These are phyloP conservation scores for Australoheros facetus DNA, from an alignment of 2,797 vertebrate species.

Conservation along the genomic window DNA sequence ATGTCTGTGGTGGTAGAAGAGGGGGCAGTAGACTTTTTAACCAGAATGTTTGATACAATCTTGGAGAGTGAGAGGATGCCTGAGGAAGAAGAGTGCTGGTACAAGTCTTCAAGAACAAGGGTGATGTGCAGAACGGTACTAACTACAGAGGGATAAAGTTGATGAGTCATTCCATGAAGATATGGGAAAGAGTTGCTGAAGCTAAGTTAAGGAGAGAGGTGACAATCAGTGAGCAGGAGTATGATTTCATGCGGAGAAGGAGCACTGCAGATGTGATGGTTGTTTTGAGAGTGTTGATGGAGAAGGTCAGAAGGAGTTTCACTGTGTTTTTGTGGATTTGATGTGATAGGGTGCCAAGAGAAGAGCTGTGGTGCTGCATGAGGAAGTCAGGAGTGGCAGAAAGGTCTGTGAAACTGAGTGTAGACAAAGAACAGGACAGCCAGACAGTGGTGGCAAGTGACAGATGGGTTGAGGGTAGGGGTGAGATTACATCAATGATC, in stretches of 20 bases:
- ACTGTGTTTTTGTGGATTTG: background rate
- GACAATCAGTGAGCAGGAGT: background rate
- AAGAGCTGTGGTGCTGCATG: background rate
- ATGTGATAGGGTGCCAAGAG: background rate
- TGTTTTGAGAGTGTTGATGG: background rate
- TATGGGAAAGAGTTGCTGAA: background rate
- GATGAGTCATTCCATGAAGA: background rate
- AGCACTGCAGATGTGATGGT: background rate
- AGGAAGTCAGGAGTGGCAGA: background rate
- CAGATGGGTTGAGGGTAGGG: too few relatives aligned
- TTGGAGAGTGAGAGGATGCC: background rate
- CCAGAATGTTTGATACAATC: background rate
- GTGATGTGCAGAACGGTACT: too few relatives aligned
- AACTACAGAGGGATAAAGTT: too few relatives aligned
- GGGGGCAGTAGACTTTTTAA: background rate
- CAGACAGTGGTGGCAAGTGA: too few relatives aligned
- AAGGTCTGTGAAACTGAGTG: fast-evolving
- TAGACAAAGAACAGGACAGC: background rate
- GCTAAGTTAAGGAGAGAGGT: background rate
- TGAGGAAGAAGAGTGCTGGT: background rate
- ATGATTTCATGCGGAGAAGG: background rate
- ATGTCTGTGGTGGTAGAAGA: background rate
- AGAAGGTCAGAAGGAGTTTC: background rate
- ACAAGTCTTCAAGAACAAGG: too few relatives aligned
- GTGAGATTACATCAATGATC: too few relatives aligned